These are phyloP conservation scores for Phoenicopterus ruber DNA, from an alignment of 2,113 vertebrate species.

Conservation along the genomic window DNA sequence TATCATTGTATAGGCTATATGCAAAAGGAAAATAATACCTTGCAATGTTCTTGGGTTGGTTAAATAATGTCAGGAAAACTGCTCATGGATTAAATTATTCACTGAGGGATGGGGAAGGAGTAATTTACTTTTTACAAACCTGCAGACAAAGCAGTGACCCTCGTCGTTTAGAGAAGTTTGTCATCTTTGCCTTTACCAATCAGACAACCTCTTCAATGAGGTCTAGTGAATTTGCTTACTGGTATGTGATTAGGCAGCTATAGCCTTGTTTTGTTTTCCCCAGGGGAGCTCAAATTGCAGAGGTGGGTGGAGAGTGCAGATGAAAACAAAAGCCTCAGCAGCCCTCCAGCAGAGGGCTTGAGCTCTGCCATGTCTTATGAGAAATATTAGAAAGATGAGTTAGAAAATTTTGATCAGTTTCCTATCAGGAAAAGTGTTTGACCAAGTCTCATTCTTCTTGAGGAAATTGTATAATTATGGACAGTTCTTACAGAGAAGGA, in stretches of 20 bases:
- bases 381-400: neutral
- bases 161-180: neutral
- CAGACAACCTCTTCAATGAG: neutral
- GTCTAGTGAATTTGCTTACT: neutral
- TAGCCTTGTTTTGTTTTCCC: neutral
- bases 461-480: neutral
- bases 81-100: neutral
- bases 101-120: neutral
- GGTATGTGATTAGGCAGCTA: neutral
- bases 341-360: neutral
- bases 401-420: neutral
- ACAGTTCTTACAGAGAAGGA: neutral
- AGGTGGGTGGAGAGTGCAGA: neutral
- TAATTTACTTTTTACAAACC: neutral
- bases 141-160: neutral
- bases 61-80: neutral
- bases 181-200: neutral
- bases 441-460: neutral
- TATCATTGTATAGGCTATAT: neutral
- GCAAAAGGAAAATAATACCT: neutral
- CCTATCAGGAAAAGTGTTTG: neutral
- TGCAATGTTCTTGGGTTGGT: neutral
- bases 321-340: neutral
- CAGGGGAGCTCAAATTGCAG: accelerated
- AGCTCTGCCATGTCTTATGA: neutral